Conservation (phyloP, 2,888 invertebrate genomes). For the Crepidodera aurea region DNA sequence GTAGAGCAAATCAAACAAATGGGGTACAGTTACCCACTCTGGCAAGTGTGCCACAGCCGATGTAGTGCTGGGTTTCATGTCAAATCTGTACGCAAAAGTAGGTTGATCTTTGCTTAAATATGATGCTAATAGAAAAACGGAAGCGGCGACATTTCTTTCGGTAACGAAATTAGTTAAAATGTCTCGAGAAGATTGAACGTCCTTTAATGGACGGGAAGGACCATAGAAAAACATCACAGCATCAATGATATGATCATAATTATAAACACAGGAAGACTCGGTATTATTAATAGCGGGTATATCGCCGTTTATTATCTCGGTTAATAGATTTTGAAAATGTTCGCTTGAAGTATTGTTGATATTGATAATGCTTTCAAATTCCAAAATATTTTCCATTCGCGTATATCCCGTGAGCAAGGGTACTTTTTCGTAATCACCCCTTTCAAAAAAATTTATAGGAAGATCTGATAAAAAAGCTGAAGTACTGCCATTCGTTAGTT, state of each 20-base stretch:
- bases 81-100: slow-evolving; percentile 79
- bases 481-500: slow-evolving; percentile 71
- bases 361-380: slow-evolving; percentile 66
- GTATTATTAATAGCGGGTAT: slow-evolving; percentile 66
- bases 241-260: slow-evolving; percentile 73
- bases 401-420: slow-evolving; percentile 77
- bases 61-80: slow-evolving; percentile 74
- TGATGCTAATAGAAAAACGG: slow-evolving; percentile 73
- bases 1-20: slow-evolving; percentile 82
- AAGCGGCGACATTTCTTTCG: slow-evolving; percentile 76
- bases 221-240: slow-evolving; percentile 80
- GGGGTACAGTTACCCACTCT: slow-evolving; percentile 82
- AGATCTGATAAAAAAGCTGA: slow-evolving; percentile 72
- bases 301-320: slow-evolving; percentile 70
- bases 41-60: slow-evolving; percentile 73
- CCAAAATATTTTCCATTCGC: slow-evolving; percentile 81
- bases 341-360: slow-evolving; percentile 67
- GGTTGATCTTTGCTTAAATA: slow-evolving; percentile 67
- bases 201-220: slow-evolving; percentile 71
- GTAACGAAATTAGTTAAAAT: slow-evolving; percentile 76
- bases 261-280: slow-evolving; percentile 64
- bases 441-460: slow-evolving; percentile 70
- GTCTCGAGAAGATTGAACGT: slow-evolving; percentile 69
- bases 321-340: slow-evolving; percentile 63
- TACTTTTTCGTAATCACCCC: slow-evolving; percentile 71